Evolutionary conservation across 2,797 vertebrate genomes (phyloP).

Genomic region (Pseudomugil gertrudae): DNA sequence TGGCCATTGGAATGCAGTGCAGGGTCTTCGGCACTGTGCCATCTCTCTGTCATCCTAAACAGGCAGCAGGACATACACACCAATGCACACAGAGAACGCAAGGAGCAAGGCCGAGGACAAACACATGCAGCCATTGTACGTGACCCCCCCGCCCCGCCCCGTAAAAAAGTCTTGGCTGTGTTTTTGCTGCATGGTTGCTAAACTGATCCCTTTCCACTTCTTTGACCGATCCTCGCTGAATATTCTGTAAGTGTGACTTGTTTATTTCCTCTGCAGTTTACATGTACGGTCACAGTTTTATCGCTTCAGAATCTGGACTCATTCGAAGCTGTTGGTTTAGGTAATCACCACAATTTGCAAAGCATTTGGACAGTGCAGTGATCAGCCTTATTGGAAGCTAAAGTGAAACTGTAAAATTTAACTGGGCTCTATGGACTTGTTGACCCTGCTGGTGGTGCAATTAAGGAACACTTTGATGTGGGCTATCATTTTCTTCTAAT

Average conservation of each 20-base stretch:
- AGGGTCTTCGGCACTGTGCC: conserved; percentile 59
- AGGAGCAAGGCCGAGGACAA: conserved; percentile 27
- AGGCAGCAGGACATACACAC: conserved; percentile 66
- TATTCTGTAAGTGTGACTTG: background rate
- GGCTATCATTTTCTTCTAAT: background rate
- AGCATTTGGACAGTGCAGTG: background rate
- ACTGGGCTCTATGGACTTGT: background rate
- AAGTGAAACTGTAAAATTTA: conserved; percentile 11
- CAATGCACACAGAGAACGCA: conserved; percentile 58
- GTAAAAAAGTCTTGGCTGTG: conserved; percentile 28
- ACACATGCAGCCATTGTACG: conserved; percentile 55
- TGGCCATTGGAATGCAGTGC: conserved; percentile 68
- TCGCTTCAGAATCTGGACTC: conserved; percentile 12
- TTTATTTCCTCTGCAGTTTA: background rate
- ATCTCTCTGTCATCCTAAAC: conserved; percentile 70
- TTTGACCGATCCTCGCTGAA: background rate
- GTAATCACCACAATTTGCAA: background rate
- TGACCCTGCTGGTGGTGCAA: background rate
- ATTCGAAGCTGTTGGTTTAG: background rate
- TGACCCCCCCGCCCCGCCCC: background rate
- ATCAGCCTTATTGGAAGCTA: conserved; percentile 13
- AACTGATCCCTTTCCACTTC: no score
- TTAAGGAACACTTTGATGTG: background rate
- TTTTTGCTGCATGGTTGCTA: conserved; percentile 9
- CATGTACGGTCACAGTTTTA: conserved; percentile 4